Conservation (phyloP, 2,797 vertebrate species). For the Myotis pilosus region DNA sequence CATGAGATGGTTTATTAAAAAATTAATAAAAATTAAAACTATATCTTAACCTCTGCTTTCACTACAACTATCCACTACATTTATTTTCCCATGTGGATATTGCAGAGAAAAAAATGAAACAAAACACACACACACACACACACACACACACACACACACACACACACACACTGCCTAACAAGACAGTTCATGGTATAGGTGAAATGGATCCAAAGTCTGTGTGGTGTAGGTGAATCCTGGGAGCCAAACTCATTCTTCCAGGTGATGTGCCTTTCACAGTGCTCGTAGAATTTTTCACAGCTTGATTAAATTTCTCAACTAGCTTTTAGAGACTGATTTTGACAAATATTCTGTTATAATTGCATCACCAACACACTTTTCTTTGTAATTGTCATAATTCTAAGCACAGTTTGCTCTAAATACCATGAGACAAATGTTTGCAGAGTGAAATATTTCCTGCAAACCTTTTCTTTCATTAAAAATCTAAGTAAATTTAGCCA, state of each 20-base stretch:
- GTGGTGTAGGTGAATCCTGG: accelerated
- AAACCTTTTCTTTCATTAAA: slow-evolving; percentile 38
- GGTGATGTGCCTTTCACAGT: too few species aligned
- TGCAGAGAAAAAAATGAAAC: not conserved
- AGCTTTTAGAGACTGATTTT: not conserved
- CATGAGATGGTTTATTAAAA: not conserved
- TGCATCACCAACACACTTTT: not conserved
- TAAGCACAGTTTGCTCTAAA: not conserved
- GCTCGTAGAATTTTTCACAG: not conserved
- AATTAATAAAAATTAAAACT: not conserved
- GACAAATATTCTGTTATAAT: not conserved
- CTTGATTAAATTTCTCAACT: not conserved
- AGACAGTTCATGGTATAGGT: accelerated
- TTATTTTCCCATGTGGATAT: not conserved
- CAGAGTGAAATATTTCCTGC: not conserved
- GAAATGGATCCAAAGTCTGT: not conserved
- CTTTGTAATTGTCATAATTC: not conserved
- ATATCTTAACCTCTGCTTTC: not conserved
- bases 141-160: too few species aligned
- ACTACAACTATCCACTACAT: not conserved
- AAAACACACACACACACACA: not conserved
- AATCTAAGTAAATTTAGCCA: slow-evolving; percentile 37
- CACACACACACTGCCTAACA: not conserved
- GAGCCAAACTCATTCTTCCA: not conserved
- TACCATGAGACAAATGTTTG: not conserved